Base-by-base conservation (phyloP, 1,140 invertebrate genomes). In the Drosophila kanapiae region DNA sequence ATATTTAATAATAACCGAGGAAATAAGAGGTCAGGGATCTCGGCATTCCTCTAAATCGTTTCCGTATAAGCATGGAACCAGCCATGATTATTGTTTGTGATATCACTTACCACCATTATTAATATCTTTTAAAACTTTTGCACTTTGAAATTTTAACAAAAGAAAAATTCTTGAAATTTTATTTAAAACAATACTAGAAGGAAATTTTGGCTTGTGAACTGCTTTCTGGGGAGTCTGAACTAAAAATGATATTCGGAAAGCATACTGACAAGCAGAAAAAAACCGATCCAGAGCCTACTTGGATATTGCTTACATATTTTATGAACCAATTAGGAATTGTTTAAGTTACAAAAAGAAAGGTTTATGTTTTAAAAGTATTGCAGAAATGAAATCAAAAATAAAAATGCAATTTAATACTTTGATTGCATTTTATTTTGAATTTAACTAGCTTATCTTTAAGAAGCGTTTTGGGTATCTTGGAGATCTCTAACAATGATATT, bases 401-500 rank as follows among this genome's bases (percentile, higher is more conserved):
- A 29, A 10, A 29, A 2, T 48, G 13, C 29, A 49, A 29, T 29
- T n/a, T n/a, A n/a, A n/a, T n/a, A n/a, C n/a, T n/a, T n/a, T n/a
- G 43, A 10, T n/a, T 14, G 14, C 8, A n/a, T 14, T n/a, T 11
- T 16, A 16, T 33, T 11, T 51, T 33, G 48, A n/a, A 38, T 18
- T 54, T 14, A n/a, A n/a, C 7, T 45, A 23, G 1, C 16, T 35
- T 42, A 62, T 72, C 27, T 40, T 51, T 37, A 71, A 74, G 16
- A 74, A 74, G 10, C n/a, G 6, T 6, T 11, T 14, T 16, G 29
- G 29, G 6, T 29, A 38, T 23, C 31, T 6, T n/a, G 9, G 4
- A 33, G 11, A 48, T 42, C 3, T 42, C 8, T 54, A 38, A 78
- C 13, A 71, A 51, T 18, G 53, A 42, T 88, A 88, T 37, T 82